These are phyloP conservation scores for Drosophila lacteicornis DNA, from an alignment of 1,140 invertebrate genomes.

Conservation along the genomic window DNA sequence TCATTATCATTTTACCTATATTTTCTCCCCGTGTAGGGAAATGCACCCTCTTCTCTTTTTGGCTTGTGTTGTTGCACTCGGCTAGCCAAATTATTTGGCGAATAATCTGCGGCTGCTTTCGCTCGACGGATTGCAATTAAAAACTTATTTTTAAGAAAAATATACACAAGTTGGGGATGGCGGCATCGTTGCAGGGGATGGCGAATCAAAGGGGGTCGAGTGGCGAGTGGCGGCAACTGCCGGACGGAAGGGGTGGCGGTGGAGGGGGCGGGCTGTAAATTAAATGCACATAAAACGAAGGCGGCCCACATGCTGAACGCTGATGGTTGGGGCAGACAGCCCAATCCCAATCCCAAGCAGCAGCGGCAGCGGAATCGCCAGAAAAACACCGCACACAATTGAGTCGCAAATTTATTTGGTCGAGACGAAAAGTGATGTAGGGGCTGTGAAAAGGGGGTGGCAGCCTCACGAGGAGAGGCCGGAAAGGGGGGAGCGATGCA, in stretches of 20 bases:
- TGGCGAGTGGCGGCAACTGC: constrained; percentile 10
- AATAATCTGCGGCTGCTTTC: constrained; percentile 75
- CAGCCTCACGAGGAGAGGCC: neutral
- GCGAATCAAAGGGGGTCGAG: constrained; percentile 14
- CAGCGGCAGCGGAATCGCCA: constrained; percentile 28
- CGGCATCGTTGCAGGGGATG: constrained; percentile 1
- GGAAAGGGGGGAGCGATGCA: neutral
- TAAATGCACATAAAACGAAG: constrained; percentile 78
- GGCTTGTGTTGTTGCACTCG: constrained; percentile 27
- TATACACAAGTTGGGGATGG: constrained; percentile 30
- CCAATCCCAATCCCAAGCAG: constrained; percentile 42
- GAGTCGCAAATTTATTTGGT: constrained; percentile 80
- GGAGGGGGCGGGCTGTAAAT: constrained; percentile 50
- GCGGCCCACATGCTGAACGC: constrained; percentile 67
- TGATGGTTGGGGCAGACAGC: constrained; percentile 56
- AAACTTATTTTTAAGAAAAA: constrained; percentile 82
- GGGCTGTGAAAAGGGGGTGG: constrained; percentile 2
- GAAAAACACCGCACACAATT: constrained; percentile 57
- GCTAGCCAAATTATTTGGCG: constrained; percentile 82
- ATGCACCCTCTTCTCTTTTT: constrained; percentile 21
- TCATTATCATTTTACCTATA: too few species aligned
- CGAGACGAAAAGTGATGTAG: constrained; percentile 28
- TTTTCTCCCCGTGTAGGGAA: constrained; percentile 4
- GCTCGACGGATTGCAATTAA: constrained; percentile 76
- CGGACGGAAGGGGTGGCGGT: constrained; percentile 5